A percentile compares a stretch with the other conserved stretches of the same genome.
phyloP scores from a whole-genome alignment of 2,888 invertebrate genomes.

The Adineta ricciae region DNA sequence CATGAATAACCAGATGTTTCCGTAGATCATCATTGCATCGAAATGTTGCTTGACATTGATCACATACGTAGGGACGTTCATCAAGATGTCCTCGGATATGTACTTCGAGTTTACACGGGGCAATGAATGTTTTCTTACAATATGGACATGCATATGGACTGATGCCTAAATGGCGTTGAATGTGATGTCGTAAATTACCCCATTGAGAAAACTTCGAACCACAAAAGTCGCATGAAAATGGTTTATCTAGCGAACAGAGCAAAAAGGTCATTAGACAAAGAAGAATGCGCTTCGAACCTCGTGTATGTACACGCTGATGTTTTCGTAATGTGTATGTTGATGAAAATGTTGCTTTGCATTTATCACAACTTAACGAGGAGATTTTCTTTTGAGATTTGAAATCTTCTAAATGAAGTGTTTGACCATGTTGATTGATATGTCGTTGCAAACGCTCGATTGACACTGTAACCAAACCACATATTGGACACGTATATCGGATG shows the following conservation, averaged over 20 bases:
- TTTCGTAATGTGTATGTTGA: neutral
- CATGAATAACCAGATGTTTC: constrained; percentile 20
- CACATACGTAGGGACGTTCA: constrained; percentile 21
- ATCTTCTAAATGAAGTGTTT: neutral
- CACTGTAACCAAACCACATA: neutral
- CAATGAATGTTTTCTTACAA: constrained; percentile 16
- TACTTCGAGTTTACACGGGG: constrained; percentile 21
- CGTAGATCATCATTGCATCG: constrained; percentile 19
- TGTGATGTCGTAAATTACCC: constrained; percentile 24
- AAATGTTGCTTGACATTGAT: constrained; percentile 22
- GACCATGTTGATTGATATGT: constrained; percentile 7
- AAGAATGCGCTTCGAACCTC: neutral
- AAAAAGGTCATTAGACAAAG: neutral
- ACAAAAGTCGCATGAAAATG: constrained; percentile 23
- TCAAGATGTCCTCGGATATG: constrained; percentile 19
- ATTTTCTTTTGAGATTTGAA: neutral
- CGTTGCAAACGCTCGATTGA: constrained; percentile 3
- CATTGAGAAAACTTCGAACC: constrained; percentile 3
- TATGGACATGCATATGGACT: constrained; percentile 21
- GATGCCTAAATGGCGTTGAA: constrained; percentile 17
- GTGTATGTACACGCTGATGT: constrained; percentile 21
- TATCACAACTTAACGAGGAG: neutral
- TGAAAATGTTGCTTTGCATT: constrained; percentile 16
- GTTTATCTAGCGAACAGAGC: neutral
- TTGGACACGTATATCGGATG: neutral